Evolutionary conservation across 2,888 invertebrate species (phyloP), one percentile per base, ranked within the genome.

Genomic region (Lucinisca nassula): DNA sequence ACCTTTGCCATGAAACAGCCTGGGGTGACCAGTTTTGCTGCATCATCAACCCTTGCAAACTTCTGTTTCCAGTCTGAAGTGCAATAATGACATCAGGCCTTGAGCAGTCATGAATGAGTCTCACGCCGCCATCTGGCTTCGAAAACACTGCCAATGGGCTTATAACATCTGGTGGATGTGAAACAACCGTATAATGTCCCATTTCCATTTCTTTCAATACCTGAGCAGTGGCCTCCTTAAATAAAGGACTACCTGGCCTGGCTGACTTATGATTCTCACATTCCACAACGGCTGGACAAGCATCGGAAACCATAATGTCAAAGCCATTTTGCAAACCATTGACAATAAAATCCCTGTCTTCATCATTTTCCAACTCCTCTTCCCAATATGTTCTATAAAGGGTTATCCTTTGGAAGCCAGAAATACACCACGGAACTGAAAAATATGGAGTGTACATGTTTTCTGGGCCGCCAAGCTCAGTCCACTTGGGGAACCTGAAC

Each of bases 41-140:
- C 55, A 55, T 55, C 55, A 55, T 55, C 55, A 55, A 70, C 37
- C 32, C 70, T 32, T 12, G 70, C n/a, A n/a, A n/a, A n/a, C n/a
- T n/a, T n/a, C n/a, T n/a, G n/a, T n/a, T n/a, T n/a, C 70, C 70
- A 70, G 38, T 73, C 73, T 4, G 37, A 12, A 37, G 73, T 12
- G 73, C 73, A 37, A 38, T 73, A 40, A 30, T 73, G 37, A 73
- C 78, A 1, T 30, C 12, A 17, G 82, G 78, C 21, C 55, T n/a
- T 30, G 32, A 40, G n/a, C 75, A 82, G 51, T 82, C 82, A 72
- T 82, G 82, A 55, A 82, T 82, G 10, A 55, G 55, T 55, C 55
- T 55, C 21, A 55, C 55, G 6, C 55, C 55, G 6, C n/a, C n/a
- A n/a, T n/a, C n/a, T n/a, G n/a, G n/a, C n/a, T n/a, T 61, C 2